phyloP scores from a whole-genome alignment of 2,888 invertebrate species.

The Spodoptera exigua region DNA sequence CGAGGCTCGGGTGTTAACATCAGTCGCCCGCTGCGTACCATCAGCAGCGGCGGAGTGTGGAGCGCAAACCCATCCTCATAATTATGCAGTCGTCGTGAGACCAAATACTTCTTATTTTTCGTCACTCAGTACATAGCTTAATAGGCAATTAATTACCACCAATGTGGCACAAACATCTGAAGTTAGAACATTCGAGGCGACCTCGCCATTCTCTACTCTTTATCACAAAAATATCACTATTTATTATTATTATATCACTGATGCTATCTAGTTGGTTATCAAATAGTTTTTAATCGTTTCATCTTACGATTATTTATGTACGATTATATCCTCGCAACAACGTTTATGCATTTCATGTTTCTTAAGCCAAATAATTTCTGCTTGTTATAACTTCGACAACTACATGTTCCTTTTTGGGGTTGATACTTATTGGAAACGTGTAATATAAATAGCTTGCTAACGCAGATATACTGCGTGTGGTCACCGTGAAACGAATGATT shows the following conservation, averaged over 20 bases:
- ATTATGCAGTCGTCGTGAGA: slow-evolving; percentile 34
- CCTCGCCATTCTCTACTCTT: slow-evolving; percentile 8
- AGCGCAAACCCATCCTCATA: slow-evolving; percentile 38
- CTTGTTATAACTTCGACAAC: slow-evolving; percentile 28
- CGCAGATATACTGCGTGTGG: not conserved
- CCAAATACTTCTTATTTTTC: slow-evolving; percentile 20
- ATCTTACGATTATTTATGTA: slow-evolving; percentile 19
- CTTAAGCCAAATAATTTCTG: slow-evolving; percentile 35
- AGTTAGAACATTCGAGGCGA: not conserved
- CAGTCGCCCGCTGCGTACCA: slow-evolving; percentile 13
- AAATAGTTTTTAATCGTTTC: slow-evolving; percentile 32
- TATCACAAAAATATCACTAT: slow-evolving; percentile 2
- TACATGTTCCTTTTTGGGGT: slow-evolving; percentile 51
- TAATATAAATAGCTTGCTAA: slow-evolving; percentile 5
- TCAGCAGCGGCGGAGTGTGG: slow-evolving; percentile 18
- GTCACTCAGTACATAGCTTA: slow-evolving; percentile 8
- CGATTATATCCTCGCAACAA: not conserved
- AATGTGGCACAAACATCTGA: slow-evolving; percentile 8
- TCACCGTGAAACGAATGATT: slow-evolving; percentile 13
- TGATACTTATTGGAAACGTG: slow-evolving; percentile 22
- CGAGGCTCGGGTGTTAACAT: slow-evolving; percentile 11
- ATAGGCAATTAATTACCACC: not conserved
- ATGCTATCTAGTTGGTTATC: slow-evolving; percentile 11
- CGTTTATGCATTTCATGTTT: slow-evolving; percentile 16
- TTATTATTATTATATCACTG: slow-evolving; percentile 10